Percentiles rank a stretch among this genome's conserved stretches.
Evolutionary conservation across 2,797 vertebrate species (phyloP).

Genomic region (Decapterus maruadsi): DNA sequence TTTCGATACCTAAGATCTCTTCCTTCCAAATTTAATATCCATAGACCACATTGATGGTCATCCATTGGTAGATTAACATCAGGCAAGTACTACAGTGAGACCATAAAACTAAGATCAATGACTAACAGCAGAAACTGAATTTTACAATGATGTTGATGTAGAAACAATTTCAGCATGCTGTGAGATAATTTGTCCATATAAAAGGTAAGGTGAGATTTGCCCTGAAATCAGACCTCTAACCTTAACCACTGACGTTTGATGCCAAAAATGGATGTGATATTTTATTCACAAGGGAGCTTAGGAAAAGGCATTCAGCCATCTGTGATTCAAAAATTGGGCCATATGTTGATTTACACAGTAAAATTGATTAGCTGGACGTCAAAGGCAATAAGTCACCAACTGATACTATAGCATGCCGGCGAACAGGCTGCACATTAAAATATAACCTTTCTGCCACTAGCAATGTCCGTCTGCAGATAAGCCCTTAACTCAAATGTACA

Average conservation of each 20-base stretch:
- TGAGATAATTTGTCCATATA: not conserved
- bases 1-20: not conserved
- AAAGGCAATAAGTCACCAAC: not conserved
- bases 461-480: not conserved
- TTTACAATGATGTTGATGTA: not conserved
- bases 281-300: not conserved
- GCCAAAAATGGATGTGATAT: not conserved
- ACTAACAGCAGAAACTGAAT: not conserved
- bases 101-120: not conserved
- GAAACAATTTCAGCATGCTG: not conserved
- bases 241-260: not conserved
- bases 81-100: not conserved
- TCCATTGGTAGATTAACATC: not conserved
- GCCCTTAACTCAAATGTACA: not conserved
- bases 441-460: not conserved
- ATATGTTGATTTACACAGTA: not conserved
- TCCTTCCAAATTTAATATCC: not conserved
- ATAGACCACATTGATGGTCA: not conserved
- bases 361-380: not conserved
- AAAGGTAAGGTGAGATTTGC: not conserved
- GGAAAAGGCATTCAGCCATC: not conserved
- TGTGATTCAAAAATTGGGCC: not conserved
- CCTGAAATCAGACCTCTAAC: not conserved
- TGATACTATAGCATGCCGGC: not conserved
- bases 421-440: not conserved